Evolutionary conservation across 1,140 invertebrate genomes (phyloP).

Genomic region (Charaxes varanes): DNA sequence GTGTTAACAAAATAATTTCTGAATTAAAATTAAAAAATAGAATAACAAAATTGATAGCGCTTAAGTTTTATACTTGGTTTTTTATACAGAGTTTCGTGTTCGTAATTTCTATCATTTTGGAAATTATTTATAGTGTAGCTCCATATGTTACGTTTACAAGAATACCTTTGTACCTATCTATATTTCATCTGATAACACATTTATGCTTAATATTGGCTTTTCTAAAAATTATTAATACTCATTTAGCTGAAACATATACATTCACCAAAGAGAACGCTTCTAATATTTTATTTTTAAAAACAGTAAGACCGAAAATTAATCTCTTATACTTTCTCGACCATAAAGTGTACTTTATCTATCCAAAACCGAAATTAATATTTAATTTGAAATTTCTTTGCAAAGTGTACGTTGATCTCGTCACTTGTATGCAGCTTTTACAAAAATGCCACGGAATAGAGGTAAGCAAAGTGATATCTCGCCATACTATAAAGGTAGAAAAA

Average conservation of each 20-base stretch:
- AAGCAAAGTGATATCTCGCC: conserved; percentile 2
- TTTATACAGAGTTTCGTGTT: conserved; percentile 19
- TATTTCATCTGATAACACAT: conserved; percentile 38
- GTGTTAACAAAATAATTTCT: conserved; percentile 25
- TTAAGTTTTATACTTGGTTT: conserved; percentile 37
- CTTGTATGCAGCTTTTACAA: conserved; percentile 34
- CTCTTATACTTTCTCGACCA: conserved; percentile 25
- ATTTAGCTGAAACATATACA: conserved; percentile 23
- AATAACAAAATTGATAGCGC: conserved; percentile 28
- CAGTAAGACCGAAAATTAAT: conserved; percentile 3
- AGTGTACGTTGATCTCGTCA: conserved; percentile 41
- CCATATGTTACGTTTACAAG: conserved; percentile 35
- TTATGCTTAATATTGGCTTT: conserved; percentile 35
- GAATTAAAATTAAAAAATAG: conserved; percentile 24
- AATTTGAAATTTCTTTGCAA: conserved; percentile 38
- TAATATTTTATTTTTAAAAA: conserved; percentile 9
- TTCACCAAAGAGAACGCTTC: background rate
- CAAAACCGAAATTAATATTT: conserved; percentile 12
- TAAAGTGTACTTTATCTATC: conserved; percentile 30
- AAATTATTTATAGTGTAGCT: conserved; percentile 25
- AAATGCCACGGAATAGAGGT: conserved; percentile 46
- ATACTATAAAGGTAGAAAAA: background rate
- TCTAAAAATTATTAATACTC: conserved; percentile 36
- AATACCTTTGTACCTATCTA: conserved; percentile 38
- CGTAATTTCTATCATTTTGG: conserved; percentile 24